Percentiles rank a stretch among this genome's conserved stretches.
Conservation (phyloP, 2,113 vertebrate genomes). For the Ctenomys sociabilis region DNA sequence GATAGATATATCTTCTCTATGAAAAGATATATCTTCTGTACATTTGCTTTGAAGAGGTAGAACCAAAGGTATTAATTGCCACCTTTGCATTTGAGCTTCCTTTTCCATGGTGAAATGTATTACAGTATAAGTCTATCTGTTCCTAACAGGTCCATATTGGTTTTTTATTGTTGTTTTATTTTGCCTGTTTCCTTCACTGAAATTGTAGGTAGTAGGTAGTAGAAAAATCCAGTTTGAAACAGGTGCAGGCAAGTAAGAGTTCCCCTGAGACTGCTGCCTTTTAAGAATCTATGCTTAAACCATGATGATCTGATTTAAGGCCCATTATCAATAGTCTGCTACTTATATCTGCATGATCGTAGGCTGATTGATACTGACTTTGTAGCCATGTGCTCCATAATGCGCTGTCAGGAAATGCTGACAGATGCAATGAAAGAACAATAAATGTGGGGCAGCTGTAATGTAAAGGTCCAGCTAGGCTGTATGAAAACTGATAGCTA, state of each 20-base stretch:
- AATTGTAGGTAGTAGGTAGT: conserved; percentile 64
- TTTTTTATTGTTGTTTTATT: neutral
- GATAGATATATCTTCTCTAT: too few relatives aligned
- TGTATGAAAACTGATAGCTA: conserved; percentile 94
- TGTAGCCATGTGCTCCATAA: conserved; percentile 88
- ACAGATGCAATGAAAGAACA: conserved; percentile 91
- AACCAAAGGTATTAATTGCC: conserved; percentile 65
- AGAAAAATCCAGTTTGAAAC: conserved; percentile 74
- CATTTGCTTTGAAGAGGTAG: conserved; percentile 55
- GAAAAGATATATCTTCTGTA: neutral
- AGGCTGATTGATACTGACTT: conserved; percentile 90
- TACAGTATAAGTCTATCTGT: neutral
- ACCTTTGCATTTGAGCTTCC: conserved; percentile 49
- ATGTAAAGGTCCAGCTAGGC: conserved; percentile 89
- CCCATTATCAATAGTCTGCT: conserved; percentile 88
- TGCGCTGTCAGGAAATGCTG: conserved; percentile 90
- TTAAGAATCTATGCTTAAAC: conserved; percentile 85
- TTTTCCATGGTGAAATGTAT: conserved; percentile 34
- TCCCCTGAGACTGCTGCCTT: conserved; percentile 80
- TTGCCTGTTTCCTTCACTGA: neutral
- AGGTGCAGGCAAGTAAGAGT: conserved; percentile 80
- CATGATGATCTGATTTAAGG: conserved; percentile 88
- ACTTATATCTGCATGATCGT: conserved; percentile 89
- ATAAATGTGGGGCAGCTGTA: conserved; percentile 89
- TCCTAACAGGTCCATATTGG: conserved; percentile 32